phyloP scores from a whole-genome alignment of 1,140 invertebrate species.

The Aphaenogaster rudis region DNA sequence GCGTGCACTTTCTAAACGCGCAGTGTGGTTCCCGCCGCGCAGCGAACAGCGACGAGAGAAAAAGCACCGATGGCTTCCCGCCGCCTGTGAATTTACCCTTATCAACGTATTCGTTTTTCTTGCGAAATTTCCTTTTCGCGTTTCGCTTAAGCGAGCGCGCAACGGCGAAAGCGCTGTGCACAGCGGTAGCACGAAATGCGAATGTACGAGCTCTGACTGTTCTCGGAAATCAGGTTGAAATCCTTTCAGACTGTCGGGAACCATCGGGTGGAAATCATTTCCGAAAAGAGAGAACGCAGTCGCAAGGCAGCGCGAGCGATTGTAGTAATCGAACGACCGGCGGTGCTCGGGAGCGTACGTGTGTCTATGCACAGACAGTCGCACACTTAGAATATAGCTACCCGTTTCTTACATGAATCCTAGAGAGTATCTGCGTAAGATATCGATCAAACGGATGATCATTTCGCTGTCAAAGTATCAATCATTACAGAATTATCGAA shows the following conservation, averaged over 20 bases:
- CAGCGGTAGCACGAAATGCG: conserved; percentile 40
- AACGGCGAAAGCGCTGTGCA: conserved; percentile 24
- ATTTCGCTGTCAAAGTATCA: background rate
- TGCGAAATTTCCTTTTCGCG: conserved; percentile 55
- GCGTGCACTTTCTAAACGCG: background rate
- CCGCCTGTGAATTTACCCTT: conserved; percentile 46
- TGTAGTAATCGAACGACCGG: conserved; percentile 74
- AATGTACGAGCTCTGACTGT: conserved; percentile 52
- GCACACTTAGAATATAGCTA: background rate
- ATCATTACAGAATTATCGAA: background rate
- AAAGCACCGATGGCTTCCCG: conserved; percentile 27
- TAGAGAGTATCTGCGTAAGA: background rate
- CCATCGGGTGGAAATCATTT: conserved; percentile 66
- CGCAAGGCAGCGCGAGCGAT: conserved; percentile 67
- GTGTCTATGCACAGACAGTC: background rate
- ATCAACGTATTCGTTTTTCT: conserved; percentile 54
- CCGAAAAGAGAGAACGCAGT: conserved; percentile 58
- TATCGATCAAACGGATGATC: background rate
- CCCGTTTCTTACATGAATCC: background rate
- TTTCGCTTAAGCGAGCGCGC: conserved; percentile 56
- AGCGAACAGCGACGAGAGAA: background rate
- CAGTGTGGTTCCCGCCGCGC: background rate
- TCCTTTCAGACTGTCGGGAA: conserved; percentile 58
- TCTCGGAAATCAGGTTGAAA: conserved; percentile 61
- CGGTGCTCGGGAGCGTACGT: conserved; percentile 15